Percentiles rank a stretch among this genome's conserved stretches.
Evolutionary conservation across 2,888 invertebrate species (phyloP).

Genomic region (Hydroisotoma schaefferi): DNA sequence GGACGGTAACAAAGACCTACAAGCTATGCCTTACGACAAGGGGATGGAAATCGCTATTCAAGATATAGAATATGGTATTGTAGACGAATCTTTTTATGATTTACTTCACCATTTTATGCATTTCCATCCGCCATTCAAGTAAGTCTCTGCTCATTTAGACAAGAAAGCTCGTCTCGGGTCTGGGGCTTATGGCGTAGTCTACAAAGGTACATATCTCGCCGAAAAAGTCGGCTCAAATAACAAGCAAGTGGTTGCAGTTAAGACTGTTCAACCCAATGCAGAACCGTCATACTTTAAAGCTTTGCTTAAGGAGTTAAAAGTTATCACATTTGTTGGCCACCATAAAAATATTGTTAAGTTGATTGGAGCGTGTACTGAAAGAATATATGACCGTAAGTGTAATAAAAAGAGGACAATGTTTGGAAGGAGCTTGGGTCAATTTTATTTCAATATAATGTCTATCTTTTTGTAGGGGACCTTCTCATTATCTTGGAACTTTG

Average conservation of each 20-base stretch:
- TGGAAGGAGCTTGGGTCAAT: background rate
- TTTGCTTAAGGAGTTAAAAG: conserved; percentile 7
- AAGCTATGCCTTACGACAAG: background rate
- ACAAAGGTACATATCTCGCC: background rate
- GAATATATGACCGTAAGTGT: background rate
- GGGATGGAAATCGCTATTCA: background rate
- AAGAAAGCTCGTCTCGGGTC: background rate
- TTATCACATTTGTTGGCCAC: conserved; percentile 10
- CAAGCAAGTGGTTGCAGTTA: background rate
- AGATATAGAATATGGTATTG: background rate
- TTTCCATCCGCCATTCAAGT: too few species aligned
- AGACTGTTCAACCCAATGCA: background rate
- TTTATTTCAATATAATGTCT: background rate
- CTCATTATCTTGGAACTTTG: background rate
- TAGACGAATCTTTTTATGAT: too few species aligned
- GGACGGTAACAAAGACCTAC: background rate
- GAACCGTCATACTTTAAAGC: background rate
- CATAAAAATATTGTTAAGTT: conserved; percentile 9
- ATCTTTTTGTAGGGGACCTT: background rate
- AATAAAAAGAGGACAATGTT: too few species aligned
- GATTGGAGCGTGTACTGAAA: conserved; percentile 9
- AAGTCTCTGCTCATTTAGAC: background rate
- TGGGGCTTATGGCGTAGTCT: background rate
- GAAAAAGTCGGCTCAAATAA: background rate
- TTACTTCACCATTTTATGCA: too few species aligned